Evolutionary conservation across 2,113 vertebrate species (phyloP).

Genomic region (Pipra filicauda): DNA sequence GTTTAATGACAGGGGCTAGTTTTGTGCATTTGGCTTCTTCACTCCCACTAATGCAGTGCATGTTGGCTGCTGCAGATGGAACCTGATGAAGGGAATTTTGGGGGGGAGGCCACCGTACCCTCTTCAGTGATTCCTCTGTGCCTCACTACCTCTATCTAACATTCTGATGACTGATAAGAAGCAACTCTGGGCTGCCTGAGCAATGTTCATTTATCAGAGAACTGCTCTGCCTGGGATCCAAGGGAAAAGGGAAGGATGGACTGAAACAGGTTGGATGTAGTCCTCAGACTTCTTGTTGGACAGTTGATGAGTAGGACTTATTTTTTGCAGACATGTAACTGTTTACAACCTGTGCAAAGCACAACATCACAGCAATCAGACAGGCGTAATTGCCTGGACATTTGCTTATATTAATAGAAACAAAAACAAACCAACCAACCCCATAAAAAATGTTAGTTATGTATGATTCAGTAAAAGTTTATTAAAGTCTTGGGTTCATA

Average conservation of each 20-base stretch:
- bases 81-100: not conserved
- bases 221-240: not conserved
- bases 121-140: not conserved
- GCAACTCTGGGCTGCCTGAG: not conserved
- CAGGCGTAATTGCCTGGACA: not conserved
- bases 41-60: not conserved
- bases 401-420: not conserved
- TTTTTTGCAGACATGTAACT: not conserved
- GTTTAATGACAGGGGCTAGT: not conserved
- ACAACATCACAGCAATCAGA: not conserved
- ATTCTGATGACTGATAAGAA: not conserved
- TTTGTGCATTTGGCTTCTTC: not conserved
- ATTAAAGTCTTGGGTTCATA: not conserved
- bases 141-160: not conserved
- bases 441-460: not conserved
- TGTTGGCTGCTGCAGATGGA: not conserved
- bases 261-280: not conserved
- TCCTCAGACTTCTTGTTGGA: not conserved
- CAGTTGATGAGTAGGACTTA: not conserved
- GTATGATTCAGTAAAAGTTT: not conserved
- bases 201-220: not conserved
- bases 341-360: not conserved
- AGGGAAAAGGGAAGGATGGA: not conserved
- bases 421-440: accelerated
- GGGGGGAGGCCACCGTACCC: not conserved